Conservation (phyloP, 2,888 invertebrate genomes). For the Nebria brevicollis region DNA sequence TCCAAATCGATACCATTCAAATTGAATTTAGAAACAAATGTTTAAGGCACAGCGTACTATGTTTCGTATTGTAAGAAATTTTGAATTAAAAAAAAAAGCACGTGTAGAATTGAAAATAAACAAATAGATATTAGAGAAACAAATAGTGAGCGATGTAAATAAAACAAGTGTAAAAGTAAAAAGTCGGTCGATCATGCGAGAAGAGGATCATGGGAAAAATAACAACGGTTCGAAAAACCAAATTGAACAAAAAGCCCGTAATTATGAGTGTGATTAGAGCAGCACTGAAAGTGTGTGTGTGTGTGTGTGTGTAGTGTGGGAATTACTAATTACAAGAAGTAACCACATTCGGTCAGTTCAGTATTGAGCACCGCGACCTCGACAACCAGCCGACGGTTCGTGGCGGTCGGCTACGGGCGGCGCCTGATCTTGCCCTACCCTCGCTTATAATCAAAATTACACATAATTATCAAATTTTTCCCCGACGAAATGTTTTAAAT, state of each 20-base stretch:
- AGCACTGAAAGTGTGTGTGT: constrained; percentile 32
- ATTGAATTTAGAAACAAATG: no score
- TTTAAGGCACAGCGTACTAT: neutral
- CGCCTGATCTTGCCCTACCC: constrained; percentile 54
- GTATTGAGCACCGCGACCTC: neutral
- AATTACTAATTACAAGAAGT: constrained; percentile 62
- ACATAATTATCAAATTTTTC: constrained; percentile 61
- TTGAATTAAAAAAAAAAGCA: no score
- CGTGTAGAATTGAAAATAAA: neutral
- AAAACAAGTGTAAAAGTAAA: constrained; percentile 30
- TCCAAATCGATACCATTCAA: no score
- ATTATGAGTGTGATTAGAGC: constrained; percentile 62
- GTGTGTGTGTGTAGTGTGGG: constrained; percentile 57
- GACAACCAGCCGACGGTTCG: neutral
- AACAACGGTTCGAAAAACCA: constrained; percentile 56
- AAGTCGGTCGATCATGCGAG: constrained; percentile 41
- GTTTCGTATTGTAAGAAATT: neutral
- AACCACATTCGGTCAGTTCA: constrained; percentile 55
- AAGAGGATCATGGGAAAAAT: constrained; percentile 58
- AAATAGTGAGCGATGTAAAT: constrained; percentile 36
- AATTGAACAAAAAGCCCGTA: constrained; percentile 61
- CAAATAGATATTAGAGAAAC: constrained; percentile 9
- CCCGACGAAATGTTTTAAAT: constrained; percentile 52
- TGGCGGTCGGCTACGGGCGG: constrained; percentile 50
- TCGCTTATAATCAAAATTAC: constrained; percentile 62